Evolutionary conservation across 2,113 vertebrate genomes (phyloP), one percentile per base, ranked within the genome.

Genomic region (Rhabdornis inornatus): DNA sequence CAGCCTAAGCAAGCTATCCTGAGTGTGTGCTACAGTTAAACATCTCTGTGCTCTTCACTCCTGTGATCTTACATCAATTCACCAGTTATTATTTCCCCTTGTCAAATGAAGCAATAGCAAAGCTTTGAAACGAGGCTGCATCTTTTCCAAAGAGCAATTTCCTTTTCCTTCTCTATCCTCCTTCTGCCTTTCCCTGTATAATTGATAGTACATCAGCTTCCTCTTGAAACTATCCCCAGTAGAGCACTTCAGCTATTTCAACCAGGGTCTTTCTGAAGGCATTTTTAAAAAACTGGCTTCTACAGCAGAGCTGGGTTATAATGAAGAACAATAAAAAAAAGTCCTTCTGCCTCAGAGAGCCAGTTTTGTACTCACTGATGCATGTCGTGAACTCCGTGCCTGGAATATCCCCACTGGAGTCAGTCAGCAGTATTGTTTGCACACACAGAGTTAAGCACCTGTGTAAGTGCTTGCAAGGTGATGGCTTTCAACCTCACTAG

Each of bases 201-300:
- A 92, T 88, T 92, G 83, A 71, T 60, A 92, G 79, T 81, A 77
- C 92, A 87, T 94, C 88, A 94, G 76, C 92, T 90, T 97, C 79
- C 42, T 88, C 85, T 93, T 81, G 64, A 93, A 96, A 94, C 2
- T 42, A 83, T 87, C 68, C 94, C 90, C 93, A 86, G 44, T 44
- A 90, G 90, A 95, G 87, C 76, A 95, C 90, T 96, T 95, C 76
- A 81, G 56, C 56, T 92, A 47, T 95, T 94, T 93, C 88, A 86
- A 23, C 49, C 3, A 1, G 24, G 20, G 11, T 25, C 66, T 92
- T 93, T 90, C 82, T 91, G 66, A 93, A 93, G 52, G 47, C 53
- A 28, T 90, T 89, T 96, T 87, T 68, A 3, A 15, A 71, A 91
- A 95, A 68, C 25, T 37, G 65, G 39, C 82, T 95, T 63, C 85